phyloP scores from a whole-genome alignment of 2,797 vertebrate genomes.

The Myotis pilosus region DNA sequence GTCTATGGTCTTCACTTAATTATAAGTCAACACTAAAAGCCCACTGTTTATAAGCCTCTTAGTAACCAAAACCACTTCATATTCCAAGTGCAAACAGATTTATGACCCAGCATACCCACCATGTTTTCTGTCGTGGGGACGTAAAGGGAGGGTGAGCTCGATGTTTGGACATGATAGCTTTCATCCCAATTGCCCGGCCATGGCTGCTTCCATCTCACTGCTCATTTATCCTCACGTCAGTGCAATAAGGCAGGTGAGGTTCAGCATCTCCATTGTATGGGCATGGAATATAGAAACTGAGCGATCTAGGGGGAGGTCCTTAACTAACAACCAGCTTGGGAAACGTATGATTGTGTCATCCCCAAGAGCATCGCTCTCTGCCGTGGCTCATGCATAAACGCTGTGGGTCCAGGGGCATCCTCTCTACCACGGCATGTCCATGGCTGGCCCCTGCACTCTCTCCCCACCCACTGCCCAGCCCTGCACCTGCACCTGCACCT shows the following conservation, averaged over 20 bases:
- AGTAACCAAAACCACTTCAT: not conserved
- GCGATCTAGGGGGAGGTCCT: not conserved
- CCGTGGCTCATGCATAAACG: not conserved
- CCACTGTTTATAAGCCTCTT: not conserved
- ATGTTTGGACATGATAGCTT: not conserved
- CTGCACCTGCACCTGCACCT: slow-evolving; percentile 21
- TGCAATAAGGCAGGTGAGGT: not conserved
- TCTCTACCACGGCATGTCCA: not conserved
- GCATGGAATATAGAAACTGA: not conserved
- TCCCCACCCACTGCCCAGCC: not conserved
- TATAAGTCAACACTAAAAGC: not conserved
- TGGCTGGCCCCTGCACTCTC: not conserved
- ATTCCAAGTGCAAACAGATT: slow-evolving; percentile 38
- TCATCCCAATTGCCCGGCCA: rapidly evolving
- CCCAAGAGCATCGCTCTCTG: not conserved
- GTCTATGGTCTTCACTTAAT: not conserved
- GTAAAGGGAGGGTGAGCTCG: not conserved
- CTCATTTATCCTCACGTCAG: not conserved
- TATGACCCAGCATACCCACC: not conserved
- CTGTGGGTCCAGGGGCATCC: not conserved
- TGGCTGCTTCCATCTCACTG: not conserved
- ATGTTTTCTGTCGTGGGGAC: not conserved
- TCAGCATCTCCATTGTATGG: not conserved
- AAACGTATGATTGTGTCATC: not conserved
- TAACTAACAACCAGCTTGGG: not conserved